Base-by-base conservation (phyloP, 2,797 vertebrate genomes). In the Intellagama lesueurii region DNA sequence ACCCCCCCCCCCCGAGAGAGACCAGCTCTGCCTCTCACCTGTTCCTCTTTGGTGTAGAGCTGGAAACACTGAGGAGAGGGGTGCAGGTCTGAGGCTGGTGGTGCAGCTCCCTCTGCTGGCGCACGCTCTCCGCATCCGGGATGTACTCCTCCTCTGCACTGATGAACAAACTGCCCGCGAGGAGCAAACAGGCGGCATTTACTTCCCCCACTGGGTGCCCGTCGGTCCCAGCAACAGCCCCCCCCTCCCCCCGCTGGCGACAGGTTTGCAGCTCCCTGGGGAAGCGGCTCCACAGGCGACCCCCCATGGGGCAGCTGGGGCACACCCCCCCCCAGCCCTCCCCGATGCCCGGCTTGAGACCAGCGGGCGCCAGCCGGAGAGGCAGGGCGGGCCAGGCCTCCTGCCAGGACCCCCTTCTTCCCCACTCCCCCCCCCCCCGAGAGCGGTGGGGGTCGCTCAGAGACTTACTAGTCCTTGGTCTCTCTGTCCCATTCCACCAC, bases 401-500 rank as follows among this genome's bases (percentile, higher is more conserved):
- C 52, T 52, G 6, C 52, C 52, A 56, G 52, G 52, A 56, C 52
- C 52, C 52, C 52, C 52, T 56, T 9, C 52, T 8, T 7, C 12
- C 14, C 52, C 9, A 40, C 40, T 40, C 40, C 40, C 40, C 40
- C 9, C 52, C 52, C 52, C 52, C 52, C 2, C 17, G 70, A 66
- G n/a, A n/a, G n/a, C 52, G 52, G 52, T 40, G 40, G 40, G 40
- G 40, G 40, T 14, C 14, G 52, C 52, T 56, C 52, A 56, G 52
- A 14, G 52, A 12, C 99, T 98, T 95, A 99, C 99, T 98, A 99
- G 93, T 99, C 99, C 97, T 99, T 99, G 81, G 99, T 99, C 95
- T 99, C 99, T 95, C 99, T 99, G 97, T 99, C 99, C 99, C 99
- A 99, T 93, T 99, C 99, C 4, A 99, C 99, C 83, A 99, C 98